Percentiles rank a stretch among this genome's conserved stretches.
phyloP scores from a whole-genome alignment of 2,797 vertebrate genomes.

The Nannoperca australis region DNA sequence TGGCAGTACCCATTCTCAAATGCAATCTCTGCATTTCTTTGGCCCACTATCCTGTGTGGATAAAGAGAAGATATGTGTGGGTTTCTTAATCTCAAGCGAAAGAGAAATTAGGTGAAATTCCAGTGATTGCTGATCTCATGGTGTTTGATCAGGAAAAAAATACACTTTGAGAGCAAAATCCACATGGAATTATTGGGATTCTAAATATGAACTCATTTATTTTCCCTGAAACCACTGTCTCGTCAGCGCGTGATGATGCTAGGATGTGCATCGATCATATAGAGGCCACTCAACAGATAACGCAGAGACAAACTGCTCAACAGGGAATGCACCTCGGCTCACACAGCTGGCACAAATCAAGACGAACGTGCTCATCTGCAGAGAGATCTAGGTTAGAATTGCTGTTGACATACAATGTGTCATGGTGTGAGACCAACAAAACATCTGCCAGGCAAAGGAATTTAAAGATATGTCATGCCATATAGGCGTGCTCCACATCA shows the following conservation, averaged over 20 bases:
- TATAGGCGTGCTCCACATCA: conserved; percentile 23
- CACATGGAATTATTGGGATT: background rate
- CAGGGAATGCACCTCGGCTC: conserved; percentile 21
- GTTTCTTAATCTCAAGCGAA: conserved; percentile 4
- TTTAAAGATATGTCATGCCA: conserved; percentile 39
- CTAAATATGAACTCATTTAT: background rate
- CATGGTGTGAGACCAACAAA: conserved; percentile 36
- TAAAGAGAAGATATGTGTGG: conserved; percentile 15
- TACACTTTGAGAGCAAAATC: background rate
- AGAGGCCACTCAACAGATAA: conserved; percentile 6
- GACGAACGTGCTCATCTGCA: conserved; percentile 43
- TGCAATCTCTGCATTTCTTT: conserved; percentile 27
- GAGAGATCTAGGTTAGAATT: conserved; percentile 47
- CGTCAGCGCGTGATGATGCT: conserved; percentile 4
- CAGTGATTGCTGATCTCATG: background rate
- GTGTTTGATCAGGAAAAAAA: background rate
- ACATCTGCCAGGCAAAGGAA: conserved; percentile 51
- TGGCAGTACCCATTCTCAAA: conserved; percentile 49
- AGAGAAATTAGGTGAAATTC: background rate
- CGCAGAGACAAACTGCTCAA: background rate
- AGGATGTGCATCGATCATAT: conserved; percentile 45
- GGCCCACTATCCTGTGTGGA: background rate
- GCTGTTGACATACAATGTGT: conserved; percentile 46
- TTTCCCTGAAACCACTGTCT: background rate
- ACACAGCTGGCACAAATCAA: conserved; percentile 40